phyloP scores from a whole-genome alignment of 1,140 invertebrate species.

The Camponotus vicinus region DNA sequence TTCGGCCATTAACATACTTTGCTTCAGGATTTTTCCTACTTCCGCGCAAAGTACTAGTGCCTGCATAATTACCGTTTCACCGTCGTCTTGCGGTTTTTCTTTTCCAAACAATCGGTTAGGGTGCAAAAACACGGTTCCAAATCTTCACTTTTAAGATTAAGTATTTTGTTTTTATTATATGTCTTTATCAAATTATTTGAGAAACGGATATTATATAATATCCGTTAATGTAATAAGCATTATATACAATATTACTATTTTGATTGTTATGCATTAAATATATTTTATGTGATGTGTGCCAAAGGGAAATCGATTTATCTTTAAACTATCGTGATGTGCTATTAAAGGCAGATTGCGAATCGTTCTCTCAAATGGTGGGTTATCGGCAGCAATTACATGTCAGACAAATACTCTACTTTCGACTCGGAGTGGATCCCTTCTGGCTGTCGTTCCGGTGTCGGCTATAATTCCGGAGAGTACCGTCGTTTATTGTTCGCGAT shows the following conservation, averaged over 20 bases:
- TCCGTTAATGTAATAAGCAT: background rate
- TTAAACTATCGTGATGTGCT: too few species aligned
- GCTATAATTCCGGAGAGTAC: constrained; percentile 63
- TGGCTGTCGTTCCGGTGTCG: constrained; percentile 46
- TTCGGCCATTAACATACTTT: constrained; percentile 84
- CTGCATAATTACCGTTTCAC: constrained; percentile 68
- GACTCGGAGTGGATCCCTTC: background rate
- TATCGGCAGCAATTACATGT: constrained; percentile 28
- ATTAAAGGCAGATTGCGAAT: background rate
- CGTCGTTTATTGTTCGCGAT: constrained; percentile 72
- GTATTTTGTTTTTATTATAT: background rate
- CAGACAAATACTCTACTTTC: constrained; percentile 31
- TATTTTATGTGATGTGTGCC: too few species aligned
- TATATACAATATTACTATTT: too few species aligned
- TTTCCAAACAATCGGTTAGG: background rate
- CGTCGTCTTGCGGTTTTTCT: background rate
- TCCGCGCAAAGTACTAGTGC: constrained; percentile 61
- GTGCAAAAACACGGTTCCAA: background rate
- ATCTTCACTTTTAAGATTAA: background rate
- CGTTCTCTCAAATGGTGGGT: background rate
- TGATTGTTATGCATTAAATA: too few species aligned
- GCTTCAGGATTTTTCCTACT: constrained; percentile 80
- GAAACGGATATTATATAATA: background rate
- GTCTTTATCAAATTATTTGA: background rate
- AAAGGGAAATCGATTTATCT: too few species aligned